Evolutionary conservation across 2,797 vertebrate species (phyloP), one percentile per base, ranked within the genome.

Genomic region (Chanos chanos): DNA sequence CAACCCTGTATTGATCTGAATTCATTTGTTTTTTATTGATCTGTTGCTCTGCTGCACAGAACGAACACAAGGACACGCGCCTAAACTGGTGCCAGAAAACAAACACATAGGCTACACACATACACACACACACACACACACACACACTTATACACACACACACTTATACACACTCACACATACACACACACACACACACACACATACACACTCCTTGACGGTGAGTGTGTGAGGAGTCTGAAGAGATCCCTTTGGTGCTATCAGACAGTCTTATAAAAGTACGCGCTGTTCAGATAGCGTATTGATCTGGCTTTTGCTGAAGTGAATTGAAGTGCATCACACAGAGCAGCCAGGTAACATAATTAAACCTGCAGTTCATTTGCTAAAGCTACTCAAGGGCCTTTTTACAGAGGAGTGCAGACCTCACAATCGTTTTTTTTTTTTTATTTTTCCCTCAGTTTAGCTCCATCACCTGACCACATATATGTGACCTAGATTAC

Each of bases 1-100:
- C 63, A 73, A 81, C 83, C 86, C 80, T 64, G 76, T 87, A 89
- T 89, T 79, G 86, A 88, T 87, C 83, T 72, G 78, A 87, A 88
- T 90, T 87, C 75, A 87, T 89, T 90, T 88, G 86, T 85, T 87
- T 84, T 72, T 68, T 84, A 89, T 89, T 81, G 88, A 89, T 89
- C 85, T 61, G 72, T 78, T 82, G 77, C 82, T 87, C 76, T 90
- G 85, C 86, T 79, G 87, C 87, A 89, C 85, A 82, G 84, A 85
- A 72, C 84, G 84, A 86, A 82, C 84, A 85, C 78, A 81, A 85
- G 82, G 77, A 82, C 83, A 82, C 74, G 75, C n/a, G 21, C 36
- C 21, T 18, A 40, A 33, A 37, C 12, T 15, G 31, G 36, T 3
- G n/a, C 43, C 48, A 18, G 62, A 27, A 12, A 16, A 2, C 22